Evolutionary conservation across 2,797 vertebrate species (phyloP).

Genomic region (Sebastes glaucus): DNA sequence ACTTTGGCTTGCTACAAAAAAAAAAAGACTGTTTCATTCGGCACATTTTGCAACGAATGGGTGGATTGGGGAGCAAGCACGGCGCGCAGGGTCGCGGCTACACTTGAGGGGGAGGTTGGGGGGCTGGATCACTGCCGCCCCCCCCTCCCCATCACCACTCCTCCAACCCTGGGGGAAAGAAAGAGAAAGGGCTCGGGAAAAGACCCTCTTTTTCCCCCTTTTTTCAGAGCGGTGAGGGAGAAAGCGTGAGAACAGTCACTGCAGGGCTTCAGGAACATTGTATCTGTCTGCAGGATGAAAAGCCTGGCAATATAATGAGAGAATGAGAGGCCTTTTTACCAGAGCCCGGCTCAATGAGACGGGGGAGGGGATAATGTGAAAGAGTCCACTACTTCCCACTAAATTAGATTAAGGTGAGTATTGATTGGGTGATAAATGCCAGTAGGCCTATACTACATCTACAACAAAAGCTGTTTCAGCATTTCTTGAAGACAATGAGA

Average conservation of each 20-base stretch:
- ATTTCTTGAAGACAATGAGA: slow-evolving; percentile 60
- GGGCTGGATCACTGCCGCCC: slow-evolving; percentile 46
- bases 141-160: slow-evolving; percentile 4
- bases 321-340: slow-evolving; percentile 59
- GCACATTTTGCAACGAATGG: slow-evolving; percentile 35
- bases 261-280: slow-evolving; percentile 74
- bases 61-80: slow-evolving; percentile 15
- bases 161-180: slow-evolving; percentile 39
- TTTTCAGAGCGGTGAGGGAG: slow-evolving; percentile 52
- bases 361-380: slow-evolving; percentile 45
- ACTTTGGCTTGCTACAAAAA: slow-evolving; percentile 35
- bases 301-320: slow-evolving; percentile 64
- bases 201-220: slow-evolving; percentile 33
- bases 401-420: slow-evolving; percentile 79
- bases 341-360: slow-evolving; percentile 45
- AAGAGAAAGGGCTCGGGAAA: slow-evolving; percentile 51
- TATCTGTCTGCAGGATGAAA: slow-evolving; percentile 79
- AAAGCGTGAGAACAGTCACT: slow-evolving; percentile 79
- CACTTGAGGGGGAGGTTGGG: slow-evolving; percentile 43
- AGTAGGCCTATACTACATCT: slow-evolving; percentile 40
- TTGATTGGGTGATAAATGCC: slow-evolving; percentile 77
- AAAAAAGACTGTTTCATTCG: slow-evolving; percentile 52
- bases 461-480: slow-evolving; percentile 61
- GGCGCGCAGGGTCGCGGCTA: slow-evolving; percentile 26
- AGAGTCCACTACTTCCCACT: slow-evolving; percentile 71